Evolutionary conservation across 1,140 invertebrate species (phyloP), one percentile per base, ranked within the genome.

Genomic region (Hesperophylax magnus): DNA sequence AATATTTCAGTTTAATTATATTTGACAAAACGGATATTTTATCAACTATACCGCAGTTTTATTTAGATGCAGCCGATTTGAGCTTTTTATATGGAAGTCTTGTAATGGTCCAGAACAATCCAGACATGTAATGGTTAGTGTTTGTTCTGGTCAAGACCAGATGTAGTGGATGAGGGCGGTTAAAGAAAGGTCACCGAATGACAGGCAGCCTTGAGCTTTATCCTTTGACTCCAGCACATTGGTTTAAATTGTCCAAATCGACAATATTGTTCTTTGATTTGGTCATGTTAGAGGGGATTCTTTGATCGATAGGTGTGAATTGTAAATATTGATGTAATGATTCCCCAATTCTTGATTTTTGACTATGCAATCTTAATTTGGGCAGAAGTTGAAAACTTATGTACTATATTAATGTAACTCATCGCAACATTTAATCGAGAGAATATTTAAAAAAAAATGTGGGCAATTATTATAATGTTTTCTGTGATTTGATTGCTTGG

Each of bases 131-230:
- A n/a, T 67, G n/a, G 3, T 67, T 67, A 27, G 27, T 67, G 11
- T 14, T 17, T 67, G 63, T 15, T n/a, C 18, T 52, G 39, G 67
- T 75, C 20, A 4, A 31, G 71, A 56, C 15, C 17, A 34, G 52
- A 15, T 31, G 52, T 56, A 56, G 80, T 77, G 65, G 78, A 80
- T 80, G 78, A 79, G 78, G 81, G 81, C 72, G 81, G 60, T 72
- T 79, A 61, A 58, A 79, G 72, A 82, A 82, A 82, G 81, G 81
- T 82, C 81, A 82, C 74, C 39, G 53, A 69, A 39, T 80, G 81
- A 80, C 81, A 82, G 78, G 71, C 79, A 78, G 77, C 81, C 78
- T 80, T 80, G 78, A 80, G 76, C 78, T 76, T 75, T 58, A 69
- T 77, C 78, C 81, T 82, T 77, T 80, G 75, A 61, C 72, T 82